Base-by-base conservation (phyloP, 2,888 invertebrate species). In the Phlogophora meticulosa region DNA sequence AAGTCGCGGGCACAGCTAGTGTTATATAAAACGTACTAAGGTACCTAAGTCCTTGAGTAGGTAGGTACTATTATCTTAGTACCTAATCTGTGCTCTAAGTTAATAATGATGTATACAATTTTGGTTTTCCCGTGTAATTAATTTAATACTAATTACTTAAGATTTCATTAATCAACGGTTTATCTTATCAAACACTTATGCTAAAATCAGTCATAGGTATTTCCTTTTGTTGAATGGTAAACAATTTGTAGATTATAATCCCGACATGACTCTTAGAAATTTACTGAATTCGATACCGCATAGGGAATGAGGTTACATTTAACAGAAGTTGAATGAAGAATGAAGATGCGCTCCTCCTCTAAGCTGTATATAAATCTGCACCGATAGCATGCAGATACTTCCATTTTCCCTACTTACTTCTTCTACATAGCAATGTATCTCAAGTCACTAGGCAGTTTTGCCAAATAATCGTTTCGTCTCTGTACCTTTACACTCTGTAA, bases 161-260 rank as follows among this genome's bases (percentile, higher is more conserved):
- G 56, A 56, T 40, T 51, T 49, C 36, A 45, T 36, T 20, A 51
- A 56, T 56, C 36, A 49, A 15, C 10, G 4, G n/a, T 9, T 49
- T 62, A 56, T 71, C 72, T 63, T 63, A 72, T 64, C 70, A 63
- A 32, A 40, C 5, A 17, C 10, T 52, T 45, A 34, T 4, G 2
- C 0, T 7, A 15, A 36, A 55, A 63, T 71, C 34, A 22, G 43
- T 17, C n/a, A n/a, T n/a, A n/a, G 38, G 11, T 36, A 34, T 69
- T 69, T 69, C 60, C 52, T 28, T 45, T 45, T 45, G 1, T 5
- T 46, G 28, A 51, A 36, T 63, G 17, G 36, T 42, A 57, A 72
- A 72, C 51, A 71, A 52, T 40, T 46, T 40, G 11, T 40, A 17
- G n/a, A 20, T 4, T n/a, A 28, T 53, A 22, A 55, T 43, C 42